A percentile compares a stretch with the other conserved stretches of the same genome.
Evolutionary conservation across 2,797 vertebrate genomes (phyloP).

Genomic region (Gouania willdenowi): DNA sequence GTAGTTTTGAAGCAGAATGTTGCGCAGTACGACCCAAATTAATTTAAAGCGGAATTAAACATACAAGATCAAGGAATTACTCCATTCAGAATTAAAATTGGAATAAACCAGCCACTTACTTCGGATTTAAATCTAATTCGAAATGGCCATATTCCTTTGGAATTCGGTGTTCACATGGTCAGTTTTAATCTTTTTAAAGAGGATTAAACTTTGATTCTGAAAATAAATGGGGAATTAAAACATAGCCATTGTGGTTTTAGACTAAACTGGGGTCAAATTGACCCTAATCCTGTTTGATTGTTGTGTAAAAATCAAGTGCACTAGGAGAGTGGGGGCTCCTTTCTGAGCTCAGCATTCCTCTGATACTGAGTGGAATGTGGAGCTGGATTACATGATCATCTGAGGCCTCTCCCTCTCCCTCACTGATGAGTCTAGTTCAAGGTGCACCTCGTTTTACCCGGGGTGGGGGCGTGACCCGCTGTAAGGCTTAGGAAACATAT

Average conservation of each 20-base stretch:
- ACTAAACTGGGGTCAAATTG: background rate
- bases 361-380: constrained; percentile 50
- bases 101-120: no score
- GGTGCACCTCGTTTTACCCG: constrained; percentile 25
- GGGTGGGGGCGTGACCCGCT: constrained; percentile 34
- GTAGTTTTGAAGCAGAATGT: no score
- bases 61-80: no score
- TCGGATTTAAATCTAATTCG: no score
- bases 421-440: constrained; percentile 20
- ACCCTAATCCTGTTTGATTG: background rate
- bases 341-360: constrained; percentile 48
- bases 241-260: background rate
- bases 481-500: constrained; percentile 29
- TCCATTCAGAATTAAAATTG: no score
- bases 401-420: constrained; percentile 46
- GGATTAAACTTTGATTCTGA: no score
- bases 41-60: no score
- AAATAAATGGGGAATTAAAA: no score
- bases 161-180: no score
- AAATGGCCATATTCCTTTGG: no score
- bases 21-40: no score
- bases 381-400: constrained; percentile 47
- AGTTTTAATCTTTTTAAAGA: no score
- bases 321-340: constrained; percentile 12
- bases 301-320: constrained; percentile 12